These are phyloP conservation scores for Holothuria leucospilota DNA, from an alignment of 53 echinoderm and acorn worm genomes.

Conservation along the genomic window DNA sequence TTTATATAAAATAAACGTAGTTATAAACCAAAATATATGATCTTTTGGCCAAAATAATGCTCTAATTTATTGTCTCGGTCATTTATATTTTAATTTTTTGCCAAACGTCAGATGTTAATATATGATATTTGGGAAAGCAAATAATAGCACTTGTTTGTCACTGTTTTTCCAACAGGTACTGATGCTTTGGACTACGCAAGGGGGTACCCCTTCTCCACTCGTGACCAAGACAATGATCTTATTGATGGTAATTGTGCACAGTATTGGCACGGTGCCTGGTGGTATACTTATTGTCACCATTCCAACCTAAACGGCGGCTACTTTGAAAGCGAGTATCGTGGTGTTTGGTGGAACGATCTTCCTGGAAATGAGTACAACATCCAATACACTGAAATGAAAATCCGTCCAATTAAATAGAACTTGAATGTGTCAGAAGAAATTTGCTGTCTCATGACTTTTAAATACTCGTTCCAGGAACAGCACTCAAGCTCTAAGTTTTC, in stretches of 20 bases:
- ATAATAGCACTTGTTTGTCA: too few relatives aligned
- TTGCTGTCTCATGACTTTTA: too few relatives aligned
- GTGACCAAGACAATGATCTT: constrained; percentile 79
- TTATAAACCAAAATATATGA: too few relatives aligned
- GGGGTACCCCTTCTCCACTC: constrained; percentile 72
- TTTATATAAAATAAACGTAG: too few relatives aligned
- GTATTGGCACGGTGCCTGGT: constrained; percentile 78
- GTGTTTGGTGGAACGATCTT: constrained; percentile 75
- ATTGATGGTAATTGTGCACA: constrained; percentile 76
- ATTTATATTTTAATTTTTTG: too few relatives aligned
- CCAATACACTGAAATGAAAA: constrained; percentile 75
- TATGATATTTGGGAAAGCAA: too few relatives aligned
- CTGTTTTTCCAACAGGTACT: neutral
- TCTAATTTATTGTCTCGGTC: too few relatives aligned
- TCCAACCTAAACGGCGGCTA: constrained; percentile 82
- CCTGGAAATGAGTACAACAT: constrained; percentile 74
- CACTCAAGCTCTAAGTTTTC: too few relatives aligned
- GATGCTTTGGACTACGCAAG: constrained; percentile 73
- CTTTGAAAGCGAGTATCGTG: constrained; percentile 67
- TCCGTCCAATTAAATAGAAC: constrained; percentile 68
- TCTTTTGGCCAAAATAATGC: too few relatives aligned
- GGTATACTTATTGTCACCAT: constrained; percentile 77
- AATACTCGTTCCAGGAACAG: too few relatives aligned
- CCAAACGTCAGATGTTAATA: too few relatives aligned
- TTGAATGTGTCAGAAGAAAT: too few relatives aligned